Base-by-base conservation (phyloP, 2,797 vertebrate species). In the Picus viridis region DNA sequence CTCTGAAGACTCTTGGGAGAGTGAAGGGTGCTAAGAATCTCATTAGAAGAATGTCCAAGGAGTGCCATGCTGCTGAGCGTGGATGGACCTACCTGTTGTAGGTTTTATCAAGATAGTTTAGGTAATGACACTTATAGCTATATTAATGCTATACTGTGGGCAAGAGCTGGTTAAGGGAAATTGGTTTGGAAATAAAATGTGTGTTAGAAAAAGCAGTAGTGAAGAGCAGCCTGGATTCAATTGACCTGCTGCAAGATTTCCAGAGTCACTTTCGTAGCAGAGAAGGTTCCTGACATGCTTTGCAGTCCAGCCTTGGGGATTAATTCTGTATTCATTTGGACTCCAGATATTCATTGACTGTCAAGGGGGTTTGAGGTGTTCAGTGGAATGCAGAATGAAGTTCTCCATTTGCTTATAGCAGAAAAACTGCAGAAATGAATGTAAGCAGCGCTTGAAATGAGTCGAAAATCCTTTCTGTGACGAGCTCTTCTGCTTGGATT, bases 391-490 rank as follows among this genome's bases (percentile, higher is more conserved):
- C 65, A 63, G 84, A 89, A 90, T 61, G 61, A 91, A 39, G 63
- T 87, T 91, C 79, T 93, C 74, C 41, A 30, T 71, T 85, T 74
- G 49, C 62, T 89, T 70, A 24, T 70, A 90, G 81, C 56, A 88
- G 83, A 89, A 86, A 62, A 71, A n/a, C 12, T 89, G 74, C 77
- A 89, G 84, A 86, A 92, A 87, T 92, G 94, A 96, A 95, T 95
- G 89, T 83, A 94, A 74, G 81, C 53, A 34, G 79, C 61, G 47
- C 74, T 76, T 84, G 47, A 89, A 92, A 83, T 58, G 29, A 88
- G 59, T 36, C 11, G 4, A 78, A 90, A 80, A 76, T 24, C 2
- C 1, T 91, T 80, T 3, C 27, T 92, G 61, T 59, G 51, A 92
- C 76, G 75, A 53, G 74, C 62, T 93, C 53, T 86, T 77, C 90